Base-by-base conservation (phyloP, 2,797 vertebrate species). In the Cyclopterus lumpus region DNA sequence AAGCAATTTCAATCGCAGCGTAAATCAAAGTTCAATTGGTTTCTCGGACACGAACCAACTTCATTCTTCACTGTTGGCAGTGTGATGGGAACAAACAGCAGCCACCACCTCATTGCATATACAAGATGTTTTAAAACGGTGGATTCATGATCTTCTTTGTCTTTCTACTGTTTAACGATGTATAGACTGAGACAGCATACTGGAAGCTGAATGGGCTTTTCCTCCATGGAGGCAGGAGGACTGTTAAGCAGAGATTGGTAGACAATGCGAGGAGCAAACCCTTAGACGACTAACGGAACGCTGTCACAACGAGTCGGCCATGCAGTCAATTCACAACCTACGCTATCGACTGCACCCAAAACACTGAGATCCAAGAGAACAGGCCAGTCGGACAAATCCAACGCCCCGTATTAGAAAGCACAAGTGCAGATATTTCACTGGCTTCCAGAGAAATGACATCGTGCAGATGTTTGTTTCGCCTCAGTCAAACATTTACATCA, bases 241-340 rank as follows among this genome's bases (percentile, higher is more conserved):
- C 42, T 70, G 75, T 67, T 44, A 66, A 65, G 67, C 60, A 14
- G 51, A 77, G 42, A 88, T 82, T 54, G 38, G 63, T 46, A 54
- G 48, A 85, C 68, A 83, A 78, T 62, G 48, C 8, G 0, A 10
- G 38, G 49, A 78, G 57, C 22, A 34, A 66, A 82, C 76, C 61
- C 44, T 5, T 28, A 81, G 79, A 87, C 51, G 38, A 60, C 75
- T 66, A 74, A 77, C 49, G 77, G 55, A 78, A 54, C 24, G 12
- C 77, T 64, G 67, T 61, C 61, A 62, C 1, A 16, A 84, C 90
- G 88, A 22, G 61, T 86, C 85, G 90, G 87, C 80, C 86, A 87
- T 1, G 44, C 65, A 57, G 71, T 75, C 77, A 66, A 62, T 77
- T 67, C 60, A 82, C 40, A 69, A 75, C 78, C 70, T 63, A 76